Conservation (phyloP, 2,113 vertebrate genomes). For the Nothobranchius kuhntae region DNA sequence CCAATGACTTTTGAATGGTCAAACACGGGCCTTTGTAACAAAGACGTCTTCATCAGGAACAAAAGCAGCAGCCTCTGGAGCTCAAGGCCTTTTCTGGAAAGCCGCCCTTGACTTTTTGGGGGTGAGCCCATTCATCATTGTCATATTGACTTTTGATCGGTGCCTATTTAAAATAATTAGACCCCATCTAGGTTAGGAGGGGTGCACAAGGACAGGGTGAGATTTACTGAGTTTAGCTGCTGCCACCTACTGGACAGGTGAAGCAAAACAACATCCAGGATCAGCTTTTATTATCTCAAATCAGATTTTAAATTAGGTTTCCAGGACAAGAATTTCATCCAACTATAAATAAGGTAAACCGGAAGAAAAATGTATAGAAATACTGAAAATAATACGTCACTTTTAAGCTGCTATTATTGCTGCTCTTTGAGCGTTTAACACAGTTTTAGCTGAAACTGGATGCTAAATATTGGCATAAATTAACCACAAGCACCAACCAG, state of each 20-base stretch:
- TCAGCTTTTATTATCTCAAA: background rate
- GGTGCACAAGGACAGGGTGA: background rate
- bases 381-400: background rate
- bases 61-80: slow-evolving; percentile 11
- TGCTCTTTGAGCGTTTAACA: slow-evolving; percentile 10
- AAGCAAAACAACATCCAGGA: slow-evolving; percentile 1
- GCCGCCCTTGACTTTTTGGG: slow-evolving; percentile 32
- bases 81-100: slow-evolving; percentile 5
- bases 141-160: slow-evolving; percentile 25
- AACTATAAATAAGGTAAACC: too few relatives aligned
- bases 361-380: too few relatives aligned
- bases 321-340: too few relatives aligned
- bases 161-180: slow-evolving; percentile 1
- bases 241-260: slow-evolving; percentile 62
- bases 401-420: slow-evolving; percentile 1
- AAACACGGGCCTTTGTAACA: slow-evolving; percentile 39
- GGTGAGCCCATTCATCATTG: slow-evolving; percentile 44
- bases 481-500: slow-evolving; percentile 39
- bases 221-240: background rate
- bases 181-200: background rate
- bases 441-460: slow-evolving; percentile 45
- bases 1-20: slow-evolving; percentile 49
- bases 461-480: slow-evolving; percentile 54
- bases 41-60: slow-evolving; percentile 50
- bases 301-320: too few relatives aligned